These are phyloP conservation scores for Solea senegalensis DNA, from an alignment of 2,113 vertebrate species.

Conservation along the genomic window DNA sequence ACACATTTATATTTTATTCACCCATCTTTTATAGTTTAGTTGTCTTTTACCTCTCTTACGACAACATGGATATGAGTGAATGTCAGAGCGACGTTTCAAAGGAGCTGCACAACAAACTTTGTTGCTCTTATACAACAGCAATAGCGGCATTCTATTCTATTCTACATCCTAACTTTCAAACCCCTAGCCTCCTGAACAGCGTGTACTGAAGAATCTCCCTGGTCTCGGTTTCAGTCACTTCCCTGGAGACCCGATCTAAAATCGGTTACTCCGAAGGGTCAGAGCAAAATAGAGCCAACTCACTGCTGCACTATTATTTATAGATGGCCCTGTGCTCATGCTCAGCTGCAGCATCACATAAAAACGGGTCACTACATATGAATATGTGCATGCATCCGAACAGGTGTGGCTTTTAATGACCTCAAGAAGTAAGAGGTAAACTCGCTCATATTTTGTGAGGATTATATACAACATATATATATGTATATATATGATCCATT, in stretches of 20 bases:
- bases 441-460: not conserved
- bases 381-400: slow-evolving; percentile 26
- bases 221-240: slow-evolving; percentile 11
- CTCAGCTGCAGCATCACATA: slow-evolving; percentile 24
- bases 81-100: too few relatives aligned
- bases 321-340: slow-evolving; percentile 37
- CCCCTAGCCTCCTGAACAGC: too few relatives aligned
- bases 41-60: too few relatives aligned
- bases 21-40: too few relatives aligned
- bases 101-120: too few relatives aligned
- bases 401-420: slow-evolving; percentile 36
- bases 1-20: too few relatives aligned
- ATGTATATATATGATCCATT: too few relatives aligned
- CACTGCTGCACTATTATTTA: slow-evolving; percentile 51
- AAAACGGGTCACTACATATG: slow-evolving; percentile 42
- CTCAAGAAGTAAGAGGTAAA: slow-evolving; percentile 12
- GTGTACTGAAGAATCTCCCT: slow-evolving; percentile 5
- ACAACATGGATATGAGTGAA: too few relatives aligned
- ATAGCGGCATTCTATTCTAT: too few relatives aligned
- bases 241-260: slow-evolving; percentile 42
- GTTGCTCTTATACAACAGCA: too few relatives aligned
- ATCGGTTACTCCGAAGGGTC: slow-evolving; percentile 45
- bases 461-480: too few relatives aligned
- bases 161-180: too few relatives aligned
- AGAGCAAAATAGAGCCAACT: slow-evolving; percentile 43